These are phyloP conservation scores for Actinostola sp. DNA, from an alignment of 92 coral and sea anemone species.

Conservation along the genomic window DNA sequence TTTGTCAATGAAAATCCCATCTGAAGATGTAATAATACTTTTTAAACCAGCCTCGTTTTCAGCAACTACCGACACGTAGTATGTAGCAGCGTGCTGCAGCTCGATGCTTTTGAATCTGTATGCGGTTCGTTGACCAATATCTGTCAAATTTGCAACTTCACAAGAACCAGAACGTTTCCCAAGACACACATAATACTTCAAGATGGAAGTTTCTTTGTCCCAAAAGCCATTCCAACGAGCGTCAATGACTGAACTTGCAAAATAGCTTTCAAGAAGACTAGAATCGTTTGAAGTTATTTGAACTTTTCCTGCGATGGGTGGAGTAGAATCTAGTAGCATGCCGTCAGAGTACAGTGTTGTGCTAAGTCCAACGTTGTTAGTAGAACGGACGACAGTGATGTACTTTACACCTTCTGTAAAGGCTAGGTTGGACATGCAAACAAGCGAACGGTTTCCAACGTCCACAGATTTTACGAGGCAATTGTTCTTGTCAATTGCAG, in stretches of 20 bases:
- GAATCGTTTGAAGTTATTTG: conserved; percentile 53
- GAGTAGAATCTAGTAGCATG: conserved; percentile 76
- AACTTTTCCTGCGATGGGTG: conserved; percentile 75
- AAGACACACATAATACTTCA: conserved; percentile 70
- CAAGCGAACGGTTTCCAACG: conserved; percentile 57
- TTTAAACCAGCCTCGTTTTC: conserved; percentile 76
- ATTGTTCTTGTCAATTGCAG: conserved; percentile 41
- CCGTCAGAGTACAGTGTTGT: conserved; percentile 66
- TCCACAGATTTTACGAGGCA: conserved; percentile 65
- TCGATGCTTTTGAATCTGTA: conserved; percentile 35
- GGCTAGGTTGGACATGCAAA: conserved; percentile 76
- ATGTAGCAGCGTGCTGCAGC: conserved; percentile 66
- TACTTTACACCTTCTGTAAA: conserved; percentile 80
- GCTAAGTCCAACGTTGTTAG: conserved; percentile 73
- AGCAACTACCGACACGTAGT: conserved; percentile 77
- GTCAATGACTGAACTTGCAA: conserved; percentile 68
- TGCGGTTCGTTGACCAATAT: conserved; percentile 52
- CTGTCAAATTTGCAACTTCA: conserved; percentile 55
- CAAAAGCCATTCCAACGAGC: conserved; percentile 83
- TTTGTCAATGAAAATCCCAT: conserved; percentile 74
- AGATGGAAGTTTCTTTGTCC: conserved; percentile 79
- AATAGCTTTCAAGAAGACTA: conserved; percentile 35
- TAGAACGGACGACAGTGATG: conserved; percentile 65
- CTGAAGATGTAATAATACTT: conserved; percentile 73
- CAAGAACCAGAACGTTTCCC: conserved; percentile 74